Base-by-base conservation (phyloP, 2,888 invertebrate genomes). In the Cremastinae sp. region DNA sequence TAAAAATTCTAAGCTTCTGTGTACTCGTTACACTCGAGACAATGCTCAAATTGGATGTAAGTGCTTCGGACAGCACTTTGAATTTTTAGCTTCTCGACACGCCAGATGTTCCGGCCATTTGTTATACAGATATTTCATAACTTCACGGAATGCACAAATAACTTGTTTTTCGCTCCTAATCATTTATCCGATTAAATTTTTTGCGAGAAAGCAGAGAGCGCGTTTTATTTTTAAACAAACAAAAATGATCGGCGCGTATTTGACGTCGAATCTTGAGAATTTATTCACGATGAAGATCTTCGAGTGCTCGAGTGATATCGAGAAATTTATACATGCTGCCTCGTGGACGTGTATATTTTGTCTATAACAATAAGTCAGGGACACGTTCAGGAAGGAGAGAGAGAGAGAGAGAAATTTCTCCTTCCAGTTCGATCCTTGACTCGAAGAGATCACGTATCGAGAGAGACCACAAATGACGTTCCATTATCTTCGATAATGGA, bases 401-500 rank as follows among this genome's bases (percentile, higher is more conserved):
- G 41, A 41, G 41, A 41, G 9, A 41, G 28, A 28, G n/a, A 28
- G 28, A 28, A 28, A 28, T 3, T 3, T 28, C 36, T 36, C 49
- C 49, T 8, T 18, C 49, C 49, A 14, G n/a, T 43, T 22, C 10
- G 18, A 34, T 36, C 18, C 12, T 47, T 58, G 14, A 22, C 65
- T 53, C 22, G 34, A 41, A 62, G 58, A 59, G 79, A 81, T 79
- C 80, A 80, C 79, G 80, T 79, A 83, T 82, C 82, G 79, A 78
- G 78, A 79, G 82, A 83, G 83, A 85, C 84, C 86, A 78, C 85
- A 86, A 85, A 86, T 84, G 82, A 83, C 79, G 81, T 82, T 81
- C 82, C 80, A 82, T 83, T 84, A 84, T 82, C 74, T 78, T 56
- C 79, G 80, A 84, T 85, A 82, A 84, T 85, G 82, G 84, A 78